Conservation (phyloP, 2,113 vertebrate genomes). For the Boleophthalmus pectinirostris region DNA sequence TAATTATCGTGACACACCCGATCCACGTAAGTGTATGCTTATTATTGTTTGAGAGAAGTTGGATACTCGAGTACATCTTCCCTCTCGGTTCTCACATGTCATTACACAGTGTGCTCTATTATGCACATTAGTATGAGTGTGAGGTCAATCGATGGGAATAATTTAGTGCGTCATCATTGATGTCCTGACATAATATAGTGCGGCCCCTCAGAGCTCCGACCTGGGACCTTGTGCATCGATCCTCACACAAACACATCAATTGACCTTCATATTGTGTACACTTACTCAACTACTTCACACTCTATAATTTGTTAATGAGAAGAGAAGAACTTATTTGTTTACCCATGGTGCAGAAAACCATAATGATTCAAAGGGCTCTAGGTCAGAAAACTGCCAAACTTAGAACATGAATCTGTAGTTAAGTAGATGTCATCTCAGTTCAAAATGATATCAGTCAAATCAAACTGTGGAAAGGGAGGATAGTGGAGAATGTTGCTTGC, state of each 20-base stretch:
- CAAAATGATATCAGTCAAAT: neutral
- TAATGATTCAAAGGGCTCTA: constrained; percentile 12
- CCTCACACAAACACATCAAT: constrained; percentile 16
- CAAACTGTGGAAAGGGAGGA: too few relatives aligned
- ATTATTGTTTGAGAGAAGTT: too few relatives aligned
- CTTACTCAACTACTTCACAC: neutral
- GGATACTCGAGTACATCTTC: too few relatives aligned
- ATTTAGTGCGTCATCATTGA: constrained; percentile 36
- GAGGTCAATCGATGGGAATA: constrained; percentile 31
- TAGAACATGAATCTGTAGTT: neutral
- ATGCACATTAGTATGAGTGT: constrained; percentile 3
- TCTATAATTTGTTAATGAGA: constrained; percentile 21
- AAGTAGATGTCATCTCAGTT: neutral
- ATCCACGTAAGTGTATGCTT: too few relatives aligned
- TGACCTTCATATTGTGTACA: constrained; percentile 18
- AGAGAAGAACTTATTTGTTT: constrained; percentile 16
- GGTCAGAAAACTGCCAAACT: constrained; percentile 13
- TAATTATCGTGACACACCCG: too few relatives aligned
- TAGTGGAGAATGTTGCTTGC: too few relatives aligned
- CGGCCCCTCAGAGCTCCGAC: constrained; percentile 32
- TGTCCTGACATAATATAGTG: constrained; percentile 10
- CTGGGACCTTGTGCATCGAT: constrained; percentile 34
- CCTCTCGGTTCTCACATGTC: neutral
- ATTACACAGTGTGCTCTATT: neutral
- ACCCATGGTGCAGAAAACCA: constrained; percentile 6